These are phyloP conservation scores for Ciconia stormi DNA, from an alignment of 2,113 vertebrate genomes.

Conservation along the genomic window DNA sequence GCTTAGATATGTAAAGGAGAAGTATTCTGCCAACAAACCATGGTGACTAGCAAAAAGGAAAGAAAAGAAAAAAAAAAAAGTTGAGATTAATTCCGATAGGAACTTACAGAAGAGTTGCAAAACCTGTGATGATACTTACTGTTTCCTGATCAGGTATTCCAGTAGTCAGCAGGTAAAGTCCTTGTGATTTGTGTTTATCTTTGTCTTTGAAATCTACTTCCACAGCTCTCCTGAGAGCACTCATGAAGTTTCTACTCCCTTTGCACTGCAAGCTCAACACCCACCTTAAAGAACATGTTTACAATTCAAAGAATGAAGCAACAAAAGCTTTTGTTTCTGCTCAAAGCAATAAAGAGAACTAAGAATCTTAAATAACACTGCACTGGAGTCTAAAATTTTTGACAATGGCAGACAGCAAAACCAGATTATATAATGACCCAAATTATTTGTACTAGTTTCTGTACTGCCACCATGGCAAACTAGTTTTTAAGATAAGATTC, in stretches of 20 bases:
- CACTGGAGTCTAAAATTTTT: not conserved
- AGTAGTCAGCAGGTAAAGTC: slow-evolving; percentile 82
- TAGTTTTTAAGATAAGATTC: not conserved
- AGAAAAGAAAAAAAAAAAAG: not conserved
- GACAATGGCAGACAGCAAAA: not conserved
- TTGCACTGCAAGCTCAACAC: slow-evolving; percentile 68
- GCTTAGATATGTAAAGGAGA: not conserved
- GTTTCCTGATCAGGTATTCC: slow-evolving; percentile 82
- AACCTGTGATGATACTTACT: slow-evolving; percentile 57
- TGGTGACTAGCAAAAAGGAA: not conserved
- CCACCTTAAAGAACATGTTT: slow-evolving; percentile 74
- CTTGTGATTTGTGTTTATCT: slow-evolving; percentile 67
- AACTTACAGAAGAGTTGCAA: not conserved
- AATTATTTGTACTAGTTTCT: not conserved
- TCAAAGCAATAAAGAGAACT: not conserved
- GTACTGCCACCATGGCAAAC: not conserved
- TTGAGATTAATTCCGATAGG: not conserved
- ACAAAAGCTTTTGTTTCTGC: not conserved
- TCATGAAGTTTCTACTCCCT: slow-evolving; percentile 79
- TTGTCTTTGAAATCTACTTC: slow-evolving; percentile 76
- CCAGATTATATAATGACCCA: not conserved
- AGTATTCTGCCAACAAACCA: not conserved
- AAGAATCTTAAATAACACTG: not conserved
- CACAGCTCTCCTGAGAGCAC: slow-evolving; percentile 73
- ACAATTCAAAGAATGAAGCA: not conserved